These are phyloP conservation scores for Caenorhabditis elegans DNA, from an alignment of 1,140 invertebrate genomes.

Conservation along the genomic window WBcel235 BX284606.5:1038501-1039000, in stretches of 20 bases:
- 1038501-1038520: background rate
- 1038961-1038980: slow-evolving; percentile 65
- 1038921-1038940: background rate
- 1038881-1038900: slow-evolving; percentile 54
- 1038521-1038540: too few relatives aligned
- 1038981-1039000: slow-evolving; percentile 66
- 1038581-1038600: too few relatives aligned
- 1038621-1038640: too few relatives aligned
- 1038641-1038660: too few relatives aligned
- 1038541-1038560: too few relatives aligned
- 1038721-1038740: background rate
- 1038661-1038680: too few relatives aligned
- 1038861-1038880: slow-evolving; percentile 59
- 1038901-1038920: background rate
- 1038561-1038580: too few relatives aligned
- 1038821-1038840: slow-evolving; percentile 60
- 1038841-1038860: slow-evolving; percentile 63
- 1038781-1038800: background rate
- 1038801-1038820: slow-evolving; percentile 59
- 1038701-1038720: background rate
- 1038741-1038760: background rate
- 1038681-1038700: background rate
- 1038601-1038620: too few relatives aligned
- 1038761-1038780: too few relatives aligned
- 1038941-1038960: slow-evolving; percentile 49